Evolutionary conservation across 92 coral and sea anemone genomes (phyloP).

Genomic region (Metridium senile): DNA sequence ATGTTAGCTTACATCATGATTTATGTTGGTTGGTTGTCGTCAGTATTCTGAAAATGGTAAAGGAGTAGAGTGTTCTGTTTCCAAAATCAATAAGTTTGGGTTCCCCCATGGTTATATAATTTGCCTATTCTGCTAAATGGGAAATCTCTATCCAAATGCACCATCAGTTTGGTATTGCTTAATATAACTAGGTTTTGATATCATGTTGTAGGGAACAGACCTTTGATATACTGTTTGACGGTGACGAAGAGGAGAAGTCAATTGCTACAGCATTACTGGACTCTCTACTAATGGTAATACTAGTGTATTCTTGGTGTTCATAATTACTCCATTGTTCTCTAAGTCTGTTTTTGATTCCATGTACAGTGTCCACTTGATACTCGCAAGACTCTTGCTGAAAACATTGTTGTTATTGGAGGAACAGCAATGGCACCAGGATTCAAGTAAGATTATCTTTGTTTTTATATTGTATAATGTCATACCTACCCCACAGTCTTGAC

Average conservation of each 20-base stretch:
- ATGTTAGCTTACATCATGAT: too few species aligned
- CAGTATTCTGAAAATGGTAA: too few species aligned
- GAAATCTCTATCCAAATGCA: too few species aligned
- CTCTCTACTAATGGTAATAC: constrained; percentile 82
- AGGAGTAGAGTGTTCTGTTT: too few species aligned
- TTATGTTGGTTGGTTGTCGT: too few species aligned
- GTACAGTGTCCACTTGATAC: constrained; percentile 92
- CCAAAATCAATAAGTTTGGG: too few species aligned
- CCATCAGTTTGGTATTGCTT: too few species aligned
- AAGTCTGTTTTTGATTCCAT: not conserved
- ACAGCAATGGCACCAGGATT: constrained; percentile 96
- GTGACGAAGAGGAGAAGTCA: constrained; percentile 95
- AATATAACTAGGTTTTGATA: too few species aligned
- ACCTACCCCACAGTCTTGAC: not conserved
- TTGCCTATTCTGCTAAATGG: too few species aligned
- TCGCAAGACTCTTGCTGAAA: constrained; percentile 84
- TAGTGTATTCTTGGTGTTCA: too few species aligned
- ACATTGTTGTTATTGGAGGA: constrained; percentile 93
- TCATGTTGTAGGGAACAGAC: constrained; percentile 98
- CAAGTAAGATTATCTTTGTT: constrained; percentile 83
- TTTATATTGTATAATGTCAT: not conserved
- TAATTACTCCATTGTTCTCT: not conserved
- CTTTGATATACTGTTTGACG: constrained; percentile 95
- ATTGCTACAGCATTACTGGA: constrained; percentile 85
- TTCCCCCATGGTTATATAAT: too few species aligned